Evolutionary conservation across 2,888 invertebrate genomes (phyloP), one percentile per base, ranked within the genome.

Genomic region (Capitulum mitella): DNA sequence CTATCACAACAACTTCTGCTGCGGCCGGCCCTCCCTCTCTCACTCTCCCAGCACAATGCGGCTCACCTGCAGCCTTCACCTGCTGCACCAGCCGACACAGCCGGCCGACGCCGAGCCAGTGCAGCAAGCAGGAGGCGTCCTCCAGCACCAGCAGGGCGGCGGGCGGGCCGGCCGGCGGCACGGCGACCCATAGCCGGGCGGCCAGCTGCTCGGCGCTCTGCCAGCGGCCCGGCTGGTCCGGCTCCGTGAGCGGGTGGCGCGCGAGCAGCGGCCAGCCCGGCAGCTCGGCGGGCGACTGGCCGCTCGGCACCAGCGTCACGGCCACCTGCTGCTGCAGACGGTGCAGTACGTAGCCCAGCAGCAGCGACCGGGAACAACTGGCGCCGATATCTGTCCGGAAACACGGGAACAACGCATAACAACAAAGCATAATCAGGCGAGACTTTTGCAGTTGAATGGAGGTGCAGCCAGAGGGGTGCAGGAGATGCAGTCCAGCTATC

Each of bases 301-400:
- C 34, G 26, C 70, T 40, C 16, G 70, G 40, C 22, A 70, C 70
- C 22, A 37, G 22, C 8, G 37, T 70, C 22, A 40, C 70, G 10
- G 26, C 19, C 37, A 40, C 40, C 70, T 70, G 70, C 70, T 70
- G 70, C 70, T 70, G 70, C 37, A 37, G 70, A 22, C 70, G 70
- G 26, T 70, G 22, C 70, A 37, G 70, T 10, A 70, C 37, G 26
- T 70, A 70, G 37, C 70, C 22, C 22, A 26, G 40, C 37, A 70
- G 40, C 70, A 70, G 70, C 19, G 19, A 22, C 37, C 19, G 34
- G 8, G 26, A 37, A 26, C 70, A 26, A 12, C 70, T 22, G 22
- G 12, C 70, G 10, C 29, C 70, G 1, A 16, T 12, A 6, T 70
- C 70, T 70, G 64, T 29, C 19, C n/a, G n/a, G n/a, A n/a, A n/a